These are phyloP conservation scores for Meganola albula DNA, from an alignment of 2,888 invertebrate species.

Conservation along the genomic window DNA sequence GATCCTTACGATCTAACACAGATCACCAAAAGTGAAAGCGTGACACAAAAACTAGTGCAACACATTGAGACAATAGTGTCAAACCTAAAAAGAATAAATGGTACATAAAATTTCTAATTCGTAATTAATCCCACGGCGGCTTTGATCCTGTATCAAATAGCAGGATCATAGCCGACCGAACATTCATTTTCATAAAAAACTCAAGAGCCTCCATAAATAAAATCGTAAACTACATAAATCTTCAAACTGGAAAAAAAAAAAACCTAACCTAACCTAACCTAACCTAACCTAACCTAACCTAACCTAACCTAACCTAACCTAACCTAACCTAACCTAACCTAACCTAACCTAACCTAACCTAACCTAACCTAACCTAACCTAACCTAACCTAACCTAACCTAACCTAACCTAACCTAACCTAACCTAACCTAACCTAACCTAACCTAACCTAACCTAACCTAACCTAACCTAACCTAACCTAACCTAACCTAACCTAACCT, in stretches of 20 bases:
- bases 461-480: slow-evolving; percentile 3
- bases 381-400: slow-evolving; percentile 13
- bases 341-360: slow-evolving; percentile 13
- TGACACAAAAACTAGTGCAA: no score
- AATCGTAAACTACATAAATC: no score
- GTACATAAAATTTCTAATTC: no score
- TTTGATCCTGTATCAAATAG: no score
- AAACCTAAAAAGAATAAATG: no score
- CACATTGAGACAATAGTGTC: no score
- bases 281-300: slow-evolving; percentile 13
- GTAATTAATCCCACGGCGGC: no score
- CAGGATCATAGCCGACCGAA: no score
- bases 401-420: slow-evolving; percentile 12
- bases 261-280: slow-evolving; percentile 12
- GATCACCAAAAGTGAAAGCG: no score
- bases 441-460: slow-evolving; percentile 3
- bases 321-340: slow-evolving; percentile 15
- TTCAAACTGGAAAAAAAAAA: background rate
- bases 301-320: slow-evolving; percentile 15
- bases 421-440: slow-evolving; percentile 3
- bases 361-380: slow-evolving; percentile 9
- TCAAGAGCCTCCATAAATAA: no score
- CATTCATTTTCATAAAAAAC: no score
- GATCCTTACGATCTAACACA: no score
- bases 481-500: slow-evolving; percentile 3